Percentiles rank a stretch among this genome's conserved stretches.
Conservation (phyloP, 2,113 vertebrate species). For the Edolisoma coerulescens region DNA sequence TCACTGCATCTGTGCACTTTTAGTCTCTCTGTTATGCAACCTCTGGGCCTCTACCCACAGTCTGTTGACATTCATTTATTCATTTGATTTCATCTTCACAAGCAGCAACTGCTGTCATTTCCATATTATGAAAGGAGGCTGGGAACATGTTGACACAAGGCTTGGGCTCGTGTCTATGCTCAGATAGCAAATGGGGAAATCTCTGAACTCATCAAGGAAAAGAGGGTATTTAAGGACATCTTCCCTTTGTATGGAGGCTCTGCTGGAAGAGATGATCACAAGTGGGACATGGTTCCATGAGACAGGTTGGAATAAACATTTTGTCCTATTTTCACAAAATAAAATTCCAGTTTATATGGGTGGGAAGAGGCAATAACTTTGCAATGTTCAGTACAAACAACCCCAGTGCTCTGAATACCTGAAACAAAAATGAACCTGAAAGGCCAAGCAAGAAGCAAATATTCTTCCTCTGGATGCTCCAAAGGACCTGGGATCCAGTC, state of each 20-base stretch:
- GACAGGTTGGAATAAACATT: neutral
- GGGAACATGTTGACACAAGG: slow-evolving; percentile 27
- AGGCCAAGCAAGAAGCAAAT: neutral
- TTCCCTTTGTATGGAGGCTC: neutral
- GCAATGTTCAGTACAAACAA: neutral
- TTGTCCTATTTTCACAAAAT: neutral
- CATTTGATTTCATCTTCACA: slow-evolving; percentile 36
- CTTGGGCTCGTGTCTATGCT: neutral
- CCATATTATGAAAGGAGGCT: neutral
- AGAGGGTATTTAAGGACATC: slow-evolving; percentile 18
- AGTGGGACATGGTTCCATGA: neutral
- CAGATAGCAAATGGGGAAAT: slow-evolving; percentile 9
- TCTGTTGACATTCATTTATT: slow-evolving; percentile 61
- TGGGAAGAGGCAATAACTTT: neutral
- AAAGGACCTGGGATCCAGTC: neutral
- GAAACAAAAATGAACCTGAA: neutral
- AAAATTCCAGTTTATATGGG: neutral
- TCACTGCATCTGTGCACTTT: slow-evolving; percentile 21
- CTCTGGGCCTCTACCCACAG: slow-evolving; percentile 18
- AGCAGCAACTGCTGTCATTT: slow-evolving; percentile 24
- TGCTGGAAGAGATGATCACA: neutral
- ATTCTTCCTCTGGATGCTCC: neutral
- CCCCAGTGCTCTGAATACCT: neutral
- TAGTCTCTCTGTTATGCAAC: slow-evolving; percentile 10
- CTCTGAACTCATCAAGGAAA: neutral